Evolutionary conservation across 2,888 invertebrate species (phyloP).

Genomic region (Nemoura dubitans): DNA sequence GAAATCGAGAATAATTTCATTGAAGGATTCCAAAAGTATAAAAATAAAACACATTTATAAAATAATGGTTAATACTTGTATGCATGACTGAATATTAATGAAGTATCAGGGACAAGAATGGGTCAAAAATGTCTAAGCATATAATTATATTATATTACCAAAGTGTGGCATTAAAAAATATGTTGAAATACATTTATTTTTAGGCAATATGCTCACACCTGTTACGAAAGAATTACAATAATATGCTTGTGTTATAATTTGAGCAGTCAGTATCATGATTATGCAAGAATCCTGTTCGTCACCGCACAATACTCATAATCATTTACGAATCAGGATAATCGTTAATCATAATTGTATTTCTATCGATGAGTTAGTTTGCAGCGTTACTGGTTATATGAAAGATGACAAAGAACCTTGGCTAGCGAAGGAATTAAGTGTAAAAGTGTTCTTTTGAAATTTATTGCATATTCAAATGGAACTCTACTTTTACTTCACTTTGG

Average conservation of each 20-base stretch:
- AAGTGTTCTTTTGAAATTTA: constrained; percentile 7
- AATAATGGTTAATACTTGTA: no score
- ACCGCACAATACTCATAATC: not conserved
- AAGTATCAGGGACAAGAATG: no score
- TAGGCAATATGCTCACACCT: not conserved
- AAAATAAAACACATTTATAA: no score
- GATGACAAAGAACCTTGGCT: constrained; percentile 4
- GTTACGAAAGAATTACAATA: not conserved
- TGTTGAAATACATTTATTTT: not conserved
- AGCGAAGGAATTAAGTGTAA: not conserved
- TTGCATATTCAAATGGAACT: not conserved
- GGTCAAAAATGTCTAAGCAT: no score
- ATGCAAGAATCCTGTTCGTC: not conserved
- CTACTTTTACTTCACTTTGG: not conserved
- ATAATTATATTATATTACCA: not conserved
- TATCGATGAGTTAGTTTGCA: not conserved
- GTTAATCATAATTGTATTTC: not conserved
- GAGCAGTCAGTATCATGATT: not conserved
- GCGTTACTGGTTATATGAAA: not conserved
- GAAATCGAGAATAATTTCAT: no score
- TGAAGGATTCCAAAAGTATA: no score
- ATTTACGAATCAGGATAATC: not conserved
- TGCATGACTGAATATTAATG: no score
- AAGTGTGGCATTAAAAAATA: not conserved
- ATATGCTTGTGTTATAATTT: not conserved